These are phyloP conservation scores for Platorchestia sp. DNA, from an alignment of 1,140 invertebrate genomes.

Conservation along the genomic window DNA sequence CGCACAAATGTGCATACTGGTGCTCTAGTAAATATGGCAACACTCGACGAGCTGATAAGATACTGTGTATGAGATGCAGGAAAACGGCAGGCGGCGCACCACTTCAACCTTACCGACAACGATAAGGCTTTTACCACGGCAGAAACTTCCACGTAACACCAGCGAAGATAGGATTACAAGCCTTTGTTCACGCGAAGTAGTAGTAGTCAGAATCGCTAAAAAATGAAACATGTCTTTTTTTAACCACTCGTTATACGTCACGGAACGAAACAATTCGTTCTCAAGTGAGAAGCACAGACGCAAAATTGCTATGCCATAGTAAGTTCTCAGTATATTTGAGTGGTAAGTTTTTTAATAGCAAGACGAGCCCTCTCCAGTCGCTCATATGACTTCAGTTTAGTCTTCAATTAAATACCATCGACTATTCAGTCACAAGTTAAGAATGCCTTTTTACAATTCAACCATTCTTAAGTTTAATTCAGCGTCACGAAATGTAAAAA, in stretches of 20 bases:
- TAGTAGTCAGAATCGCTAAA: background rate
- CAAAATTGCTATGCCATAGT: background rate
- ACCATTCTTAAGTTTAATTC: background rate
- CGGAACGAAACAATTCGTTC: background rate
- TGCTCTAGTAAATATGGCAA: background rate
- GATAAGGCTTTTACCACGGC: background rate
- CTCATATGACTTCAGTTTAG: no score
- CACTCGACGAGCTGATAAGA: constrained; percentile 37
- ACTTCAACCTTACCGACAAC: constrained; percentile 33
- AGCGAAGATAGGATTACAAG: background rate
- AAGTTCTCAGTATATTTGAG: background rate
- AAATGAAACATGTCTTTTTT: background rate
- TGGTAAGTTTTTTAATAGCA: background rate
- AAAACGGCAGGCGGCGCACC: background rate
- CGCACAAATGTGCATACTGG: background rate
- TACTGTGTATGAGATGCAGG: constrained; percentile 19
- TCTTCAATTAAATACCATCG: background rate
- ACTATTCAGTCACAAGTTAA: background rate
- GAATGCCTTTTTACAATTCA: background rate
- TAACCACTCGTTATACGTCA: background rate
- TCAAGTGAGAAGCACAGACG: background rate
- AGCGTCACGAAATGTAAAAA: background rate
- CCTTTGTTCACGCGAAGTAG: background rate
- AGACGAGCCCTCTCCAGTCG: background rate
- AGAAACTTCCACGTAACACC: constrained; percentile 1